Percentiles rank a stretch among this genome's conserved stretches.
phyloP scores from a whole-genome alignment of 2,888 invertebrate species.

The Cryptops parisi region DNA sequence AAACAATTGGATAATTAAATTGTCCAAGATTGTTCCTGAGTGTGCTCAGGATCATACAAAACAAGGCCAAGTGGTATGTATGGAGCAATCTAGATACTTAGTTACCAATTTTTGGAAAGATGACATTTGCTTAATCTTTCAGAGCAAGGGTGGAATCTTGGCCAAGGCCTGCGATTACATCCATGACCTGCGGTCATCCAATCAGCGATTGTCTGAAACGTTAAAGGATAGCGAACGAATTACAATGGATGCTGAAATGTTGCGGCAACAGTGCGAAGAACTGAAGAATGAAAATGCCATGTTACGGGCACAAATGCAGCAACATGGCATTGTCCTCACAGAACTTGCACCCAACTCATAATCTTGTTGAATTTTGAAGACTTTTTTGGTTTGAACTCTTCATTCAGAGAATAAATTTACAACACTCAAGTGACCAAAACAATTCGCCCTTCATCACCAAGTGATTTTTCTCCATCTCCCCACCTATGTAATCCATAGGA shows the following conservation, averaged over 20 bases:
- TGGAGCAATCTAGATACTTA: no score
- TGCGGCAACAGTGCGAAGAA: slow-evolving; percentile 54
- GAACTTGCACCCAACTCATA: slow-evolving; percentile 19
- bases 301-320: slow-evolving; percentile 47
- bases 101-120: no score
- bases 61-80: slow-evolving; percentile 38
- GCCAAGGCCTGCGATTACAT: slow-evolving; percentile 95
- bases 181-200: slow-evolving; percentile 59
- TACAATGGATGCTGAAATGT: slow-evolving; percentile 49
- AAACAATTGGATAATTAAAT: slow-evolving; percentile 87
- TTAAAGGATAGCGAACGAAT: slow-evolving; percentile 56
- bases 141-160: slow-evolving; percentile 89
- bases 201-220: slow-evolving; percentile 51
- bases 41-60: slow-evolving; percentile 42
- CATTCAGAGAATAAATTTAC: no score
- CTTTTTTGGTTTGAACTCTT: no score
- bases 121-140: no score
- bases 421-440: no score
- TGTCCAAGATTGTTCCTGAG: slow-evolving; percentile 78
- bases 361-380: no score
- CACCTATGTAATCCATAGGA: no score
- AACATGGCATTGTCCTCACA: slow-evolving; percentile 42
- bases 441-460: no score
- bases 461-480: no score
- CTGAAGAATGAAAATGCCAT: slow-evolving; percentile 61